Percentiles rank a stretch among this genome's conserved stretches.
These are phyloP conservation scores for Leuciscus waleckii DNA, from an alignment of 2,797 vertebrate genomes.

Conservation along the genomic window DNA sequence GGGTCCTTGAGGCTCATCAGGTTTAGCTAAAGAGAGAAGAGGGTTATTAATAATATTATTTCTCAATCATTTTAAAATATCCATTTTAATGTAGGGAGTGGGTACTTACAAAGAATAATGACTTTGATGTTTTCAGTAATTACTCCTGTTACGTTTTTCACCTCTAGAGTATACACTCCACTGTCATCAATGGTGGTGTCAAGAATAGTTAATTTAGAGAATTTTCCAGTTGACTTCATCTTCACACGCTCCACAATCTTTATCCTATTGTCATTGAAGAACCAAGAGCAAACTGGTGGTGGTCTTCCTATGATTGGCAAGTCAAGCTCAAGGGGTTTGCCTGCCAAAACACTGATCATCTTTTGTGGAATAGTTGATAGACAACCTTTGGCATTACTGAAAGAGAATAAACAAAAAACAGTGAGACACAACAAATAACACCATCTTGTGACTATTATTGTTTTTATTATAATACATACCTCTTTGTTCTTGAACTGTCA, in stretches of 20 bases:
- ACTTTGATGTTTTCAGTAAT: conserved; percentile 89
- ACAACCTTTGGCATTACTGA: conserved; percentile 91
- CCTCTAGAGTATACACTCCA: conserved; percentile 90
- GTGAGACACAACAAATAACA: conserved; percentile 30
- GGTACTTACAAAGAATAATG: conserved; percentile 91
- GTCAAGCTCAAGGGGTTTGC: conserved; percentile 90
- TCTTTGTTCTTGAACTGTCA: conserved; percentile 94
- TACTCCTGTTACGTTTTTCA: conserved; percentile 90
- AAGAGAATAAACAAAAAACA: conserved; percentile 3
- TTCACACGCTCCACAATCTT: conserved; percentile 90
- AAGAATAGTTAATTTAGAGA: conserved; percentile 86
- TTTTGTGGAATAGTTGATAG: conserved; percentile 92
- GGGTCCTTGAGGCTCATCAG: conserved; percentile 90
- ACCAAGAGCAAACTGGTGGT: conserved; percentile 92
- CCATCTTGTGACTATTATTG: background rate
- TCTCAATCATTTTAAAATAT: background rate
- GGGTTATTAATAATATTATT: background rate
- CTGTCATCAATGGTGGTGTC: conserved; percentile 93
- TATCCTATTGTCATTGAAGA: conserved; percentile 86
- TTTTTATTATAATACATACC: conserved; percentile 76
- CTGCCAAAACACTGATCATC: conserved; percentile 88
- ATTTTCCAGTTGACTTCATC: conserved; percentile 87
- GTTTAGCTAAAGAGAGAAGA: conserved; percentile 84
- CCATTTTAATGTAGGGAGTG: conserved; percentile 9
- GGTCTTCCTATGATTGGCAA: conserved; percentile 92